phyloP scores from a whole-genome alignment of 2,888 invertebrate species.

The Pollenia griseotomentosa region DNA sequence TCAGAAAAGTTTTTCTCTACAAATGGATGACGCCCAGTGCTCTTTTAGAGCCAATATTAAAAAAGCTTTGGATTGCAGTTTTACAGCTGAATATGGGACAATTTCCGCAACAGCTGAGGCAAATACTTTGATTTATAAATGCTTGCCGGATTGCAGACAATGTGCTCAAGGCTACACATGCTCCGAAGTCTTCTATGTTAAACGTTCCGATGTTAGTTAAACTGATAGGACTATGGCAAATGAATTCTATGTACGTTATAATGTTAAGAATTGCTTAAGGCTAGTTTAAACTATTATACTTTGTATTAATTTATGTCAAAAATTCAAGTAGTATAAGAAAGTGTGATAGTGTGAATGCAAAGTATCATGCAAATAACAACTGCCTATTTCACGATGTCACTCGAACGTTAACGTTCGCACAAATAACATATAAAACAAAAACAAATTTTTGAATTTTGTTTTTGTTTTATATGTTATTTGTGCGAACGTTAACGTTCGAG shows the following conservation, averaged over 20 bases:
- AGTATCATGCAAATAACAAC: too few relatives aligned
- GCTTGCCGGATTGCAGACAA: slow-evolving; percentile 9
- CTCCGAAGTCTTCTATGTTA: not conserved
- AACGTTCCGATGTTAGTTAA: not conserved
- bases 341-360: too few relatives aligned
- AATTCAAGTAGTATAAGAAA: too few relatives aligned
- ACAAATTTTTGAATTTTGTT: too few relatives aligned
- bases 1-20: slow-evolving; percentile 47
- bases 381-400: too few relatives aligned
- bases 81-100: slow-evolving; percentile 28
- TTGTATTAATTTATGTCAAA: too few relatives aligned
- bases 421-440: too few relatives aligned
- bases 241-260: not conserved
- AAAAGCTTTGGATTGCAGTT: slow-evolving; percentile 65
- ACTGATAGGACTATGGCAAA: not conserved
- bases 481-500: too few relatives aligned
- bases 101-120: slow-evolving; percentile 22
- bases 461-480: too few relatives aligned
- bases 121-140: slow-evolving; percentile 53
- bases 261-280: not conserved
- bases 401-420: too few relatives aligned
- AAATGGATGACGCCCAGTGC: slow-evolving; percentile 55
- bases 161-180: not conserved
- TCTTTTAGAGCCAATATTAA: slow-evolving; percentile 44
- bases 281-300: too few relatives aligned